Evolutionary conservation across 2,888 invertebrate species (phyloP).

Genomic region (Hermaeophaga mercurialis): DNA sequence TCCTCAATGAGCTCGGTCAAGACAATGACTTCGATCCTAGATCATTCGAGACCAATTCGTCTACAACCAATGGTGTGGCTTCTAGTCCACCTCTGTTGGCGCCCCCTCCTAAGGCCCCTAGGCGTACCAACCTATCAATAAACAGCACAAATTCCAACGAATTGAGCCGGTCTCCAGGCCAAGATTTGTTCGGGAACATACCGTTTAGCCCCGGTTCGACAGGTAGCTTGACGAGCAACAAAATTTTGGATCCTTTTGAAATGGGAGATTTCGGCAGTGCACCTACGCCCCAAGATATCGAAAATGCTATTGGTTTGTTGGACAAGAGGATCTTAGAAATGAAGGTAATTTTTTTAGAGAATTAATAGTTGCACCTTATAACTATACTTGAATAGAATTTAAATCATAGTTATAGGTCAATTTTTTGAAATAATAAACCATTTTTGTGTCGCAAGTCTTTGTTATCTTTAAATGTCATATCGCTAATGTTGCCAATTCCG

Average conservation of each 20-base stretch:
- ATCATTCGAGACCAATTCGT: constrained; percentile 71
- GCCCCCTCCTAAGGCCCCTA: constrained; percentile 82
- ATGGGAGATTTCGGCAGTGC: constrained; percentile 74
- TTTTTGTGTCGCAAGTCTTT: no score
- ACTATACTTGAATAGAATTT: no score
- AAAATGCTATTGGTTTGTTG: constrained; percentile 77
- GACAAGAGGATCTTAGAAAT: constrained; percentile 85
- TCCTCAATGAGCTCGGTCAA: constrained; percentile 81
- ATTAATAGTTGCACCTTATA: no score
- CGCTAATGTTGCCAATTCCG: no score
- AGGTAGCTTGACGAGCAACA: constrained; percentile 52
- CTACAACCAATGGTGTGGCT: constrained; percentile 48
- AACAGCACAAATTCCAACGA: constrained; percentile 47
- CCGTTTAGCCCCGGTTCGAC: constrained; percentile 65
- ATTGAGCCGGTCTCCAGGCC: constrained; percentile 56
- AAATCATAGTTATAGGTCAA: no score
- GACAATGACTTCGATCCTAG: constrained; percentile 88
- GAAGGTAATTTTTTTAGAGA: constrained; percentile 78
- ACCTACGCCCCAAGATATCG: constrained; percentile 65
- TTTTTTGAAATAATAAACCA: no score
- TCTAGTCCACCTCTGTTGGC: constrained; percentile 74
- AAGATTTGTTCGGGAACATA: constrained; percentile 82
- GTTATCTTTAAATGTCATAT: no score
- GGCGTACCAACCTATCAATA: constrained; percentile 51
- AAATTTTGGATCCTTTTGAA: constrained; percentile 78